Conservation (phyloP, 2,888 invertebrate genomes). For the Drosophila eohydei region DNA sequence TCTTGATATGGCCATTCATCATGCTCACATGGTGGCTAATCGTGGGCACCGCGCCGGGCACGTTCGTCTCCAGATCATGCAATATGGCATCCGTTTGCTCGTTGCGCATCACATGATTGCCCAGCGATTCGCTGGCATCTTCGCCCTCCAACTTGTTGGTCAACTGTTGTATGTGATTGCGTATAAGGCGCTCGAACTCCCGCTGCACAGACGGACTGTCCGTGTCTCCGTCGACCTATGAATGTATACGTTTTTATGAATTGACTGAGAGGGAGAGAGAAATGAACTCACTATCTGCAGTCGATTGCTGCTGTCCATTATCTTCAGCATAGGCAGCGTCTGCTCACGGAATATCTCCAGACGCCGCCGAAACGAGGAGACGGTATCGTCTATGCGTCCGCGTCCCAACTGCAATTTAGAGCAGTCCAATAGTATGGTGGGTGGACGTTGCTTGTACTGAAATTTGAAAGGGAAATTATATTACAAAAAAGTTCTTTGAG, state of each 20-base stretch:
- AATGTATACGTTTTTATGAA: background rate
- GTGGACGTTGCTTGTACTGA: constrained; percentile 91
- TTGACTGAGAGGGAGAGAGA: no score
- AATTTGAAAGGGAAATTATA: constrained; percentile 35
- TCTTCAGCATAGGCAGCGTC: constrained; percentile 95
- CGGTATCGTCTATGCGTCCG: constrained; percentile 93
- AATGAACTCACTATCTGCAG: constrained; percentile 91
- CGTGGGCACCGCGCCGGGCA: constrained; percentile 85
- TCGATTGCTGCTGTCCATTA: constrained; percentile 92
- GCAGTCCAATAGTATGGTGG: constrained; percentile 94
- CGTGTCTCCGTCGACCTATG: constrained; percentile 93
- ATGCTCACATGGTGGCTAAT: constrained; percentile 85
- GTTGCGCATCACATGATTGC: constrained; percentile 59
- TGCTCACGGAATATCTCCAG: constrained; percentile 94
- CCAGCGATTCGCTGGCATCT: constrained; percentile 27
- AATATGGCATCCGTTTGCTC: constrained; percentile 83
- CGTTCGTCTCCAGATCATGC: constrained; percentile 84
- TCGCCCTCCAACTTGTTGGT: constrained; percentile 57
- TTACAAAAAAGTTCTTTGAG: background rate
- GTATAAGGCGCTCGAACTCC: constrained; percentile 90
- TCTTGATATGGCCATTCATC: constrained; percentile 84
- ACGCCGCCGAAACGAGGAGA: constrained; percentile 92
- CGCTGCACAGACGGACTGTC: constrained; percentile 91
- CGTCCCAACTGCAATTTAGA: constrained; percentile 95
- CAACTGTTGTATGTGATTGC: constrained; percentile 89